Conservation (phyloP, 2,797 vertebrate species). For the Caiman crocodilus region DNA sequence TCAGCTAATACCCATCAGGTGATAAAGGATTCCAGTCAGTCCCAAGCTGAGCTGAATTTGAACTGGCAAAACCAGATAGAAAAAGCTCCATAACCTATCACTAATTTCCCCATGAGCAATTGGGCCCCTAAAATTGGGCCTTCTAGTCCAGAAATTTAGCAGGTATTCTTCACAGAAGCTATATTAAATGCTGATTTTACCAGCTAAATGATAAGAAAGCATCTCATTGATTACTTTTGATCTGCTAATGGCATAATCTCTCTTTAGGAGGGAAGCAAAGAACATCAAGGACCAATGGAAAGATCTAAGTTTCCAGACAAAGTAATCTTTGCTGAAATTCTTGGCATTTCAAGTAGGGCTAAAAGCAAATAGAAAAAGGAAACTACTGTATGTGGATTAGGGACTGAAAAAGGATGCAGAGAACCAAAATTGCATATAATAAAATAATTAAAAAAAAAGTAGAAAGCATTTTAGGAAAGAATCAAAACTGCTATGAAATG, state of each 20-base stretch:
- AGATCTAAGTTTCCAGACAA: neutral
- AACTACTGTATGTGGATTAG: neutral
- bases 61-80: neutral
- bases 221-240: neutral
- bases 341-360: neutral
- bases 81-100: neutral
- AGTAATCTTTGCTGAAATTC: neutral
- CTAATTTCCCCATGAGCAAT: neutral
- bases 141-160: neutral
- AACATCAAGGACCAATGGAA: neutral
- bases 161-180: neutral
- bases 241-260: neutral
- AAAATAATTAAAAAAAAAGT: neutral
- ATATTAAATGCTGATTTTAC: neutral
- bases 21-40: neutral
- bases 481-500: neutral
- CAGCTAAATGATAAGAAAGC: neutral
- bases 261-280: neutral
- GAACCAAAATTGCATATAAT: neutral
- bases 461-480: neutral
- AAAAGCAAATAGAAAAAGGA: neutral
- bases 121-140: neutral
- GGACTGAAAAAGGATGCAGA: neutral
- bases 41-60: neutral
- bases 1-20: neutral